A percentile compares a stretch with the other conserved stretches of the same genome.
Evolutionary conservation across 2,113 vertebrate species (phyloP).

Genomic region (Gobiocypris rarus): DNA sequence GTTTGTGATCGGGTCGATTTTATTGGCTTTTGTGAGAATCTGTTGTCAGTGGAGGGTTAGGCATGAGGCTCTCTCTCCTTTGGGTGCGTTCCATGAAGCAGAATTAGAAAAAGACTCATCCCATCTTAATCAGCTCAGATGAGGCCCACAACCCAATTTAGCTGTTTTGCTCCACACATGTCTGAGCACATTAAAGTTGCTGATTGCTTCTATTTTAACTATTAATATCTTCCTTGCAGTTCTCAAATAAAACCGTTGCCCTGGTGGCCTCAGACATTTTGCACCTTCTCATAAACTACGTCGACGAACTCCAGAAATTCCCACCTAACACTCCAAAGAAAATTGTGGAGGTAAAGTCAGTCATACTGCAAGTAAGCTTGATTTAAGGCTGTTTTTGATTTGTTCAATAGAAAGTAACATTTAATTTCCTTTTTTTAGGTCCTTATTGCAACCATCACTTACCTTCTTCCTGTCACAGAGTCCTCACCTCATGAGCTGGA

Average conservation of each 20-base stretch:
- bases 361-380: background rate
- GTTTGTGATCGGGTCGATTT: slow-evolving; percentile 17
- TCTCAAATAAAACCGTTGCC: slow-evolving; percentile 95
- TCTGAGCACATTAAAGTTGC: slow-evolving; percentile 6
- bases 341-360: slow-evolving; percentile 88
- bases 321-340: slow-evolving; percentile 92
- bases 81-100: slow-evolving; percentile 45
- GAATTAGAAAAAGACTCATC: slow-evolving; percentile 48
- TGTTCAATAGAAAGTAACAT: background rate
- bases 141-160: slow-evolving; percentile 12
- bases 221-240: slow-evolving; percentile 74
- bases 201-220: slow-evolving; percentile 28
- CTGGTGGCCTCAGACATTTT: slow-evolving; percentile 95
- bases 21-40: slow-evolving; percentile 9
- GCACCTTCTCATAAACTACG: slow-evolving; percentile 91
- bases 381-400: background rate
- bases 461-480: slow-evolving; percentile 91
- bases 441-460: slow-evolving; percentile 95
- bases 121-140: slow-evolving; percentile 23
- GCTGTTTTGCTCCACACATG: background rate
- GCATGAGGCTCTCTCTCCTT: slow-evolving; percentile 14
- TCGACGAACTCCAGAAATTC: slow-evolving; percentile 89
- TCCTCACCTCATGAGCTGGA: slow-evolving; percentile 94
- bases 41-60: slow-evolving; percentile 11
- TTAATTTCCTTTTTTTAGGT: slow-evolving; percentile 76